Evolutionary conservation across 2,113 vertebrate genomes (phyloP), one percentile per base, ranked within the genome.

Genomic region (Cochlearius cochlearius): DNA sequence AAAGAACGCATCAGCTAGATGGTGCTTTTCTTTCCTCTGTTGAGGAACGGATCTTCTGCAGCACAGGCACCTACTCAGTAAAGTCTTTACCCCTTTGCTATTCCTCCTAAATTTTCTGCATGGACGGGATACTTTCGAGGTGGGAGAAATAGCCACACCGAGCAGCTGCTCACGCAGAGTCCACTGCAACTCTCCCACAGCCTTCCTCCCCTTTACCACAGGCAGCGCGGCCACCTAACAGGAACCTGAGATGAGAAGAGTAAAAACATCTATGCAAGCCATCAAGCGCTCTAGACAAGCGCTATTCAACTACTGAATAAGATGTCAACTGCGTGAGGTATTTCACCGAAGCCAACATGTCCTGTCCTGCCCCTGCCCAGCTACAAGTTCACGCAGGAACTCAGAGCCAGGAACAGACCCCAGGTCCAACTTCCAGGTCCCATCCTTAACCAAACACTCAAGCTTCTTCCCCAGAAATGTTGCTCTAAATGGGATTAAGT

Each of bases 391-490:
- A 89, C 1, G 2, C 39, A 81, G 56, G 76, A 92, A 34, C 72
- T 78, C 2, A 0, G 19, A 83, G 81, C 39, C 67, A 83, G 49
- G 22, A 69, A 73, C 55, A 71, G 88, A 88, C 52, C 91, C 64
- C 36, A 78, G 3, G 64, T 32, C 82, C 86, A 72, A 64, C 43
- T 72, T 81, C 56, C 88, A 95, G 68, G 73, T 94, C 86, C 86
- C 80, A 89, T 86, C 92, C 95, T 86, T 94, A 95, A 93, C 73
- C 91, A 97, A 97, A 97, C 83, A 82, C 86, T 94, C 75, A 53
- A 67, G 43, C 34, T 87, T 87, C 90, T 96, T 86, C 72, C 75
- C 55, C 59, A 88, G 88, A 87, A 92, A 76, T 16, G 41, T 32
- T 30, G 38, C 63, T 62, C 67, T 76, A 58, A 89, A 77, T 55